Conservation (phyloP, 2,797 vertebrate genomes). For the Pseudochromis fuscus region DNA sequence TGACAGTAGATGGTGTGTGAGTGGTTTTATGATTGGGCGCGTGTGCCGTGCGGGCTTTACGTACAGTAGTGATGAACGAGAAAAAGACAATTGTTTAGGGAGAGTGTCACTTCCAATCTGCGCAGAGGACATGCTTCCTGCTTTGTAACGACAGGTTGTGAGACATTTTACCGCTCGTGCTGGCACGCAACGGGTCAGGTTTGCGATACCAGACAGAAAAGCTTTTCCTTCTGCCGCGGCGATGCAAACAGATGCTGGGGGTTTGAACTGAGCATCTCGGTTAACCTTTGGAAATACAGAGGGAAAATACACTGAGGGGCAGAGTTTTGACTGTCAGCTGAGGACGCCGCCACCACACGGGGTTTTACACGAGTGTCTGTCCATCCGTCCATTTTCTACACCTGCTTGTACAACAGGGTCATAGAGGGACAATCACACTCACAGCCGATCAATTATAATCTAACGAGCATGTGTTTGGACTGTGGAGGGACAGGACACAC, state of each 20-base stretch:
- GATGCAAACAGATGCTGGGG: constrained; percentile 6
- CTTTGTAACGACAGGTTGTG: background rate
- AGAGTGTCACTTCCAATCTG: constrained; percentile 50
- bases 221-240: constrained; percentile 1
- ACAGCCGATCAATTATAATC: no score
- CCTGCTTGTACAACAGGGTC: no score
- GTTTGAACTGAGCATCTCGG: constrained; percentile 33
- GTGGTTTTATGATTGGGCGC: constrained; percentile 70
- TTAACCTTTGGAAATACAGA: background rate
- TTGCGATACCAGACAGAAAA: background rate
- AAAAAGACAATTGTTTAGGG: constrained; percentile 64
- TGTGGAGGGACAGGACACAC: no score
- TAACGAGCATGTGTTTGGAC: no score
- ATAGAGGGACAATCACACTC: no score
- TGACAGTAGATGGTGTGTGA: constrained; percentile 72
- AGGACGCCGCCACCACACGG: no score
- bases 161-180: background rate
- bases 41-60: constrained; percentile 49
- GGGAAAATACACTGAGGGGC: background rate
- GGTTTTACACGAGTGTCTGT: no score
- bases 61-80: constrained; percentile 49
- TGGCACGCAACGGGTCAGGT: background rate
- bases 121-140: constrained; percentile 26
- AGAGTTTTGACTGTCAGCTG: no score
- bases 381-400: no score